These are phyloP conservation scores for Agrilus cyanescens DNA, from an alignment of 2,888 invertebrate genomes.

Conservation along the genomic window DNA sequence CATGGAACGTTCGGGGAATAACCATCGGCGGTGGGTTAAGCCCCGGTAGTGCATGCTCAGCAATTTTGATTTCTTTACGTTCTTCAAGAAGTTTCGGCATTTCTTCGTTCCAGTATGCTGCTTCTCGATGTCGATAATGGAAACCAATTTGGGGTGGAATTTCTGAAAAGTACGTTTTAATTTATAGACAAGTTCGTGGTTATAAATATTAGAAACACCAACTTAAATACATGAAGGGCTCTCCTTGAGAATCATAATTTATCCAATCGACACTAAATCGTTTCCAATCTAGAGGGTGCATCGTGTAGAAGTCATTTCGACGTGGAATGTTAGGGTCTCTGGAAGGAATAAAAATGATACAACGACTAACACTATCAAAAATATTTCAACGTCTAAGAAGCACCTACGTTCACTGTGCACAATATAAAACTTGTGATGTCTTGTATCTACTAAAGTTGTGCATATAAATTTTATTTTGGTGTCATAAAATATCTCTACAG, in stretches of 20 bases:
- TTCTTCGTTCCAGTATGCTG: constrained; percentile 75
- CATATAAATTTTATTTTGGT: too few relatives aligned
- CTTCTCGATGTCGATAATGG: constrained; percentile 65
- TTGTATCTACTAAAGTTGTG: too few relatives aligned
- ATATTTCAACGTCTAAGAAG: too few relatives aligned
- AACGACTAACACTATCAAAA: too few relatives aligned
- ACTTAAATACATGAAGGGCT: constrained; percentile 71
- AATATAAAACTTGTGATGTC: too few relatives aligned
- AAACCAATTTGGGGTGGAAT: constrained; percentile 62
- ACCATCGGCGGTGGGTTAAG: constrained; percentile 3
- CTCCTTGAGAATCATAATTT: constrained; percentile 60
- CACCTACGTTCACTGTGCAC: too few relatives aligned
- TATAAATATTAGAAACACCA: constrained; percentile 21
- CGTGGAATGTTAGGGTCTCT: constrained; percentile 71
- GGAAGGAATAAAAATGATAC: constrained; percentile 17
- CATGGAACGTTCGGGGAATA: constrained; percentile 1
- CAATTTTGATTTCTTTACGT: constrained; percentile 25
- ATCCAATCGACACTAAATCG: constrained; percentile 68
- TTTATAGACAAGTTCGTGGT: not conserved
- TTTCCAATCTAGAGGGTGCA: constrained; percentile 54
- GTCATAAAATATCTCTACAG: too few relatives aligned
- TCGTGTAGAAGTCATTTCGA: constrained; percentile 49
- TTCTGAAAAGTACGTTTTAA: constrained; percentile 42
- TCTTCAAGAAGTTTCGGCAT: constrained; percentile 61
- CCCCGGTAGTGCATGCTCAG: constrained; percentile 2